Evolutionary conservation across 2,797 vertebrate species (phyloP).

Genomic region (Melanogrammus aeglefinus): DNA sequence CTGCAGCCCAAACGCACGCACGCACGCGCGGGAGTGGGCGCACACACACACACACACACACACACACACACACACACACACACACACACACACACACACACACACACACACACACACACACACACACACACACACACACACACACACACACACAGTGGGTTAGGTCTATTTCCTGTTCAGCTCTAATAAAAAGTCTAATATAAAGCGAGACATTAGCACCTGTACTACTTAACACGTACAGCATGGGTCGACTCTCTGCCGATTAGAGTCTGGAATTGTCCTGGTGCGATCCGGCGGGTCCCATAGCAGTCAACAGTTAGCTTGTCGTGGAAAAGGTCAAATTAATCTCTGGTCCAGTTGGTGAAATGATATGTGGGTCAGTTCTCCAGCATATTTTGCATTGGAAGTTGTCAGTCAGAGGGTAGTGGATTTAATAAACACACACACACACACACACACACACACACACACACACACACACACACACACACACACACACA

Average conservation of each 20-base stretch:
- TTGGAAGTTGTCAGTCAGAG: slow-evolving; percentile 45
- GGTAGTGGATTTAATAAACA: not conserved
- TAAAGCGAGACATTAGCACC: not conserved
- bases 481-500: not conserved
- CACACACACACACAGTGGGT: not conserved
- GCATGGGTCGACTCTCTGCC: not conserved
- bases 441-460: not conserved
- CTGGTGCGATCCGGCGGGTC: not conserved
- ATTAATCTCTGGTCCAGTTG: not conserved
- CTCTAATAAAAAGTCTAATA: not conserved
- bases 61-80: slow-evolving; percentile 20
- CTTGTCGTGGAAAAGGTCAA: not conserved
- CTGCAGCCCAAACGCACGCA: too few relatives aligned
- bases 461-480: not conserved
- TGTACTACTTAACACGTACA: not conserved
- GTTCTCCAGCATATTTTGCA: not conserved
- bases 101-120: too few relatives aligned
- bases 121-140: too few relatives aligned
- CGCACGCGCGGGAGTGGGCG: too few relatives aligned
- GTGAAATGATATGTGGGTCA: not conserved
- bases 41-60: slow-evolving; percentile 34
- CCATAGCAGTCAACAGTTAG: not conserved
- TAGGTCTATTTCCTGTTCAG: not conserved
- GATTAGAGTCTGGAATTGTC: not conserved
- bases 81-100: too few relatives aligned